Evolutionary conservation across 2,113 vertebrate genomes (phyloP), one percentile per base, ranked within the genome.

Genomic region (Sceloporus tristichus): DNA sequence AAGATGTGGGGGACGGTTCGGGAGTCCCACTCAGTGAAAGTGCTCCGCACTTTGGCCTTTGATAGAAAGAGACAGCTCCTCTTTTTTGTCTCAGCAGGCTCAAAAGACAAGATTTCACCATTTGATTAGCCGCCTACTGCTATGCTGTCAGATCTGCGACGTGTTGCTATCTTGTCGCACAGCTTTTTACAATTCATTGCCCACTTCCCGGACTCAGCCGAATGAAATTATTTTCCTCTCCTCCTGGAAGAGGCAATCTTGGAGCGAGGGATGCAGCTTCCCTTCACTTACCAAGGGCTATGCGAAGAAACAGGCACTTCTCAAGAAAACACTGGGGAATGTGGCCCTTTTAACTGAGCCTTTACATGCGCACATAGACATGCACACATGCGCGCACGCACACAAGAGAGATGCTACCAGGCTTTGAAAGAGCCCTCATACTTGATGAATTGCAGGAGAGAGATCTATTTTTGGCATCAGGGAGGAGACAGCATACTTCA

Each of bases 61-160:
- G 87, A 87, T 14, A 16, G 0, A 85, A 84, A 11, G 79, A 80
- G 86, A 84, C 80, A 90, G 89, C 80, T 53, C 62, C 80, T 18
- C 29, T 29, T 23, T 16, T 84, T 77, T 62, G 54, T 81, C 81
- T 1, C 0, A 86, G 90, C 90, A 90, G 48, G 88, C n/a, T 25
- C 87, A 27, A 85, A 84, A 92, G 93, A 91, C 40, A n/a, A 83
- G 87, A 73, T 68, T 9, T 48, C 10, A 71, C 25, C 27, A 54
- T 68, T 65, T 56, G 77, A 38, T 4, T 65, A 80, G 70, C 77
- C 76, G 27, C 74, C 9, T 0, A 0, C 3, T 0, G 0, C 5
- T 74, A 74, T 59, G 34, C 74, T 4, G 2, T 0, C 68, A 68
- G 54, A 34, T 62, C 71, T 6, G 0, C 0, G 13, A 82, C 84